phyloP scores from a whole-genome alignment of 2,113 vertebrate genomes.

The Plectropomus leopardus region DNA sequence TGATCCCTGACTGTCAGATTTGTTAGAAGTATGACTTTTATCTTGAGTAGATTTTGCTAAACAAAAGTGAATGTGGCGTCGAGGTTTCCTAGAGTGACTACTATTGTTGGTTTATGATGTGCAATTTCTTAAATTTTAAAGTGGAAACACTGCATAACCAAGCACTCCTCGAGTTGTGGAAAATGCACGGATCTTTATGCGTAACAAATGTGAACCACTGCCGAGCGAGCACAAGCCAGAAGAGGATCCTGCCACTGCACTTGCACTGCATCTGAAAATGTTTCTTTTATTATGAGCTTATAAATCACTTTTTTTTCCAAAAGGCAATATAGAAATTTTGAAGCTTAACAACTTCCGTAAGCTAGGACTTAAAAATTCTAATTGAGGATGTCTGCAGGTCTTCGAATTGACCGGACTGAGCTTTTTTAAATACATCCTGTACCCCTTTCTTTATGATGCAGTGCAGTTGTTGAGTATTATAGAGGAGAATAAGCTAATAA shows the following conservation, averaged over 20 bases:
- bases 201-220: constrained; percentile 51
- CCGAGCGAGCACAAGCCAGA: constrained; percentile 27
- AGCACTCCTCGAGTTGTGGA: constrained; percentile 1
- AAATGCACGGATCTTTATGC: not conserved
- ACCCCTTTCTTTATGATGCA: constrained; percentile 8
- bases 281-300: not conserved
- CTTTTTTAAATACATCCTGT: not conserved
- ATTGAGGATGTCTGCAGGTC: not conserved
- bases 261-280: not conserved
- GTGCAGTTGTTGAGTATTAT: constrained; percentile 3
- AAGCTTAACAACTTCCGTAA: not conserved
- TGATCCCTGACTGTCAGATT: not conserved
- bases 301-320: not conserved
- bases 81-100: not conserved
- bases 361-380: not conserved
- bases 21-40: not conserved
- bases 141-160: constrained; percentile 8
- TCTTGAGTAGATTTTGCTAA: not conserved
- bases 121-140: not conserved
- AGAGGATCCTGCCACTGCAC: not conserved
- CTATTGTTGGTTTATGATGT: not conserved
- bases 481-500: not conserved
- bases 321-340: not conserved
- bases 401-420: not conserved
- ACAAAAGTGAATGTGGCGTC: constrained; percentile 10